These are phyloP conservation scores for Lacerta bilineata DNA, from an alignment of 2,797 vertebrate genomes.

Conservation along the genomic window DNA sequence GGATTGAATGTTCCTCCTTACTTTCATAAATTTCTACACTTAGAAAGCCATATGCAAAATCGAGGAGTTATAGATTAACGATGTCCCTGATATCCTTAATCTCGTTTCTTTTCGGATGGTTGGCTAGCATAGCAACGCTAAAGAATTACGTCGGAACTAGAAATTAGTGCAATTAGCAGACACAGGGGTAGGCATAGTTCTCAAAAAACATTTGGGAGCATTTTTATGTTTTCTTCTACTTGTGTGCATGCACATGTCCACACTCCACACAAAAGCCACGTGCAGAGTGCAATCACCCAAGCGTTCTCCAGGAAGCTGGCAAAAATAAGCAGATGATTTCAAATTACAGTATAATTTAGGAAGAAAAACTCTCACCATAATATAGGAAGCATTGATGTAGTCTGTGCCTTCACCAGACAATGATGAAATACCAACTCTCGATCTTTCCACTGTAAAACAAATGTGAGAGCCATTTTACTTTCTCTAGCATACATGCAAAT, in stretches of 20 bases:
- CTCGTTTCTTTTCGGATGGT: too few species aligned
- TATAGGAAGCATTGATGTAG: constrained; percentile 96
- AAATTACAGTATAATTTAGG: constrained; percentile 3
- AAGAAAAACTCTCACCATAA: constrained; percentile 87
- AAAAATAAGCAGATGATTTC: constrained; percentile 1
- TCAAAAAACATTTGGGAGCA: too few species aligned
- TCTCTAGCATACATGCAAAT: neutral
- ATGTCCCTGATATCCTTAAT: too few species aligned
- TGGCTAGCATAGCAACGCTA: too few species aligned
- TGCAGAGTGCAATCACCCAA: neutral
- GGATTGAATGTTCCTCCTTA: too few species aligned
- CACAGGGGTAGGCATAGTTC: neutral
- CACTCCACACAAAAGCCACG: neutral
- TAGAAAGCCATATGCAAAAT: too few species aligned
- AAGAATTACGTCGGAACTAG: neutral
- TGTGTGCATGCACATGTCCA: neutral
- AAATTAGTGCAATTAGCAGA: neutral
- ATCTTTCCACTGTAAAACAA: constrained; percentile 89
- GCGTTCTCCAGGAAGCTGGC: neutral
- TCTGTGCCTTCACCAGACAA: constrained; percentile 88
- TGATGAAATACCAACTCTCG: constrained; percentile 89
- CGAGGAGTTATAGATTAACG: too few species aligned
- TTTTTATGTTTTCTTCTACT: neutral
- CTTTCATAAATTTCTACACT: too few species aligned
- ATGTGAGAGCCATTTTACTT: constrained; percentile 12